Conservation (phyloP, 2,888 invertebrate species). For the Hemaris fuciformis region DNA sequence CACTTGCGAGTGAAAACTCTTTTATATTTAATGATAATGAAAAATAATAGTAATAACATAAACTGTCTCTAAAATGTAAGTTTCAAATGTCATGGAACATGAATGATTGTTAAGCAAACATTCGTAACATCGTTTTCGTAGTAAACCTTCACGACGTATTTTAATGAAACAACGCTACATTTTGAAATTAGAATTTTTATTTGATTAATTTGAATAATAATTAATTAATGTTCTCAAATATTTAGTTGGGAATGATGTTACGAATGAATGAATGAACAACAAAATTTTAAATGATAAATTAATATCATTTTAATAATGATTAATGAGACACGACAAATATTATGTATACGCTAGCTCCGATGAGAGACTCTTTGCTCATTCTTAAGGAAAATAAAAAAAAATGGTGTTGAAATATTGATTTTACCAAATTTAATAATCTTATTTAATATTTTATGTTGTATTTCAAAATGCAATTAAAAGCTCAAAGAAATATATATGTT, state of each 20-base stretch:
- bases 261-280: slow-evolving; percentile 35
- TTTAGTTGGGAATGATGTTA: slow-evolving; percentile 19
- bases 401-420: slow-evolving; percentile 84
- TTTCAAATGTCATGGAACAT: slow-evolving; percentile 58
- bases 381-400: slow-evolving; percentile 69
- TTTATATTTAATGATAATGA: slow-evolving; percentile 74
- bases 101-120: slow-evolving; percentile 37
- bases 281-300: slow-evolving; percentile 60
- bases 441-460: slow-evolving; percentile 92
- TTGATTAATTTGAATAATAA: background rate
- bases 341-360: slow-evolving; percentile 89
- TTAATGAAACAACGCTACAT: slow-evolving; percentile 19
- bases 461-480: slow-evolving; percentile 92
- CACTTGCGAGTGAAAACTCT: slow-evolving; percentile 72
- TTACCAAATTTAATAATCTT: slow-evolving; percentile 89
- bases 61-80: slow-evolving; percentile 68
- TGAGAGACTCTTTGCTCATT: slow-evolving; percentile 84
- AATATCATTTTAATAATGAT: slow-evolving; percentile 82
- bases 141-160: slow-evolving; percentile 27
- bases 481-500: slow-evolving; percentile 94
- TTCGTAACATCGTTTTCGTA: slow-evolving; percentile 32
- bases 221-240: background rate
- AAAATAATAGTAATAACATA: slow-evolving; percentile 59
- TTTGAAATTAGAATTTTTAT: slow-evolving; percentile 1
- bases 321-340: slow-evolving; percentile 82